These are phyloP conservation scores for Dascillus cervinus DNA, from an alignment of 2,888 invertebrate genomes.

Conservation along the genomic window DNA sequence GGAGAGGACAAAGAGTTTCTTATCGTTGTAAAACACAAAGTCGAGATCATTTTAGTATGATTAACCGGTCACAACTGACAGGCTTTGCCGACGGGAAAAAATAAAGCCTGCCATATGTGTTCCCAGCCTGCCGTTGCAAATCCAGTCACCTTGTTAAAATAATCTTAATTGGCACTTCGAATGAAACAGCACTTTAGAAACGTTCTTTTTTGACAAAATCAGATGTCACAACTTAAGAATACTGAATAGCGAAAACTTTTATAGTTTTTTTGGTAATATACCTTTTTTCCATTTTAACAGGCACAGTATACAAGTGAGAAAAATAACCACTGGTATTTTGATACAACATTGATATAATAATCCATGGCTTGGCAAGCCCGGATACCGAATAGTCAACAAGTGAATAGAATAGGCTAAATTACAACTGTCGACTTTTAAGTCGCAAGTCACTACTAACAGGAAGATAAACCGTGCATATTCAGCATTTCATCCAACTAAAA, in stretches of 20 bases:
- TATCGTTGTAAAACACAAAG: constrained; percentile 37
- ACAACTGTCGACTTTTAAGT: constrained; percentile 34
- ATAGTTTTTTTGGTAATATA: constrained; percentile 32
- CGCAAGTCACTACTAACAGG: constrained; percentile 44
- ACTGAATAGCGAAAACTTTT: constrained; percentile 37
- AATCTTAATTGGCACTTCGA: constrained; percentile 43
- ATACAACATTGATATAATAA: constrained; percentile 39
- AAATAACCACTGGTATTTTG: constrained; percentile 36
- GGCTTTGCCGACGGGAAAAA: constrained; percentile 13
- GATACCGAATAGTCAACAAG: constrained; percentile 32
- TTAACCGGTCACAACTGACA: too few species aligned
- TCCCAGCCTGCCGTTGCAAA: constrained; percentile 13
- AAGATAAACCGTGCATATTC: constrained; percentile 46
- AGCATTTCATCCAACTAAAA: constrained; percentile 40
- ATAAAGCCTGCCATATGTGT: constrained; percentile 4
- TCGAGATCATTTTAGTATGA: constrained; percentile 38
- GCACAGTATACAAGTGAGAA: constrained; percentile 40
- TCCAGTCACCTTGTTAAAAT: constrained; percentile 28
- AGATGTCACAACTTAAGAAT: constrained; percentile 32
- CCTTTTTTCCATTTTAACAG: constrained; percentile 34
- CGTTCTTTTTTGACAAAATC: constrained; percentile 22
- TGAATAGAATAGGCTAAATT: constrained; percentile 38
- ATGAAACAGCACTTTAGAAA: constrained; percentile 40
- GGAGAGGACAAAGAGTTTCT: constrained; percentile 23
- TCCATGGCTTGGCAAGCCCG: constrained; percentile 21